phyloP scores from a whole-genome alignment of 2,888 invertebrate genomes.

The Melikaiella ostensackeni region DNA sequence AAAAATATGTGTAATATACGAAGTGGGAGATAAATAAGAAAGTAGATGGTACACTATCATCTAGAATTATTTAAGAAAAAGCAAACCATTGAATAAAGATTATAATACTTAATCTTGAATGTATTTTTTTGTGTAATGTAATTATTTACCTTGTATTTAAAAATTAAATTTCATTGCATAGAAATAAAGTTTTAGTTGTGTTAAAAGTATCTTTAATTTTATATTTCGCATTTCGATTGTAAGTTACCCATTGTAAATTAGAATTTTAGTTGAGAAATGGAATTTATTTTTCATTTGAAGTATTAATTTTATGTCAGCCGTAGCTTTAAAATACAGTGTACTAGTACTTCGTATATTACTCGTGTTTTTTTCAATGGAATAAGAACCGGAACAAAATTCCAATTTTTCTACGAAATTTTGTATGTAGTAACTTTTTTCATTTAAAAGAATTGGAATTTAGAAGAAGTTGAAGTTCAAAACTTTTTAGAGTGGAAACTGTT shows the following conservation, averaged over 20 bases:
- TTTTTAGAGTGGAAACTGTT: no score
- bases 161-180: background rate
- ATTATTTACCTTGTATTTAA: background rate
- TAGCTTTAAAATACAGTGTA: no score
- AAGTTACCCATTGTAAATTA: no score
- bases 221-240: no score
- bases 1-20: conserved; percentile 32
- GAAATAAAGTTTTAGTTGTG: background rate
- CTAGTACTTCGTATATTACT: conserved; percentile 4
- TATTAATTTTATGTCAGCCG: no score
- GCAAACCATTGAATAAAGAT: background rate
- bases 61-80: background rate
- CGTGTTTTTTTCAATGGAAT: background rate
- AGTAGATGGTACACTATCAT: conserved; percentile 17
- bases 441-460: background rate
- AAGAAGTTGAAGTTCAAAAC: background rate
- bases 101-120: background rate
- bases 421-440: background rate
- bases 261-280: no score
- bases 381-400: no score
- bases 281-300: no score
- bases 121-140: background rate
- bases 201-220: no score
- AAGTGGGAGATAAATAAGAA: conserved; percentile 5
- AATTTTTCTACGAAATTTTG: background rate